These are phyloP conservation scores for Melikaiella ostensackeni DNA, from an alignment of 2,888 invertebrate species.

Conservation along the genomic window DNA sequence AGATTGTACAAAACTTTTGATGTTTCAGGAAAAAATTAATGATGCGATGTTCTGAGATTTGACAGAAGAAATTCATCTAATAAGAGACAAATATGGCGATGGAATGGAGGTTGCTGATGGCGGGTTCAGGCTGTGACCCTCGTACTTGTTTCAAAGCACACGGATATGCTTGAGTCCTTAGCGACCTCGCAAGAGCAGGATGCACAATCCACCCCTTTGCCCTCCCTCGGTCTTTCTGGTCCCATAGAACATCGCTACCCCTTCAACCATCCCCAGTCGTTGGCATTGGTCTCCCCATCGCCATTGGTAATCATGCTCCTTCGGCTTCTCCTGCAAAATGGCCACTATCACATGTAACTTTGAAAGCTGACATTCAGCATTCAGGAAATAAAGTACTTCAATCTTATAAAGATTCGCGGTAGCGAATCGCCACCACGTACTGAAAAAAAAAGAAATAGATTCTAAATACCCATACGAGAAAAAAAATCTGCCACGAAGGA, in stretches of 20 bases:
- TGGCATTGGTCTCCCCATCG: slow-evolving; percentile 13
- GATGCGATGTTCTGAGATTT: not conserved
- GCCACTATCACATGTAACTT: slow-evolving; percentile 52
- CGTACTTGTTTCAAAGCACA: not conserved
- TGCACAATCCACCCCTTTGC: slow-evolving; percentile 4
- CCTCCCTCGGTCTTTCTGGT: not conserved
- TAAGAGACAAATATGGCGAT: not conserved
- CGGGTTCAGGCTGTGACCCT: not conserved
- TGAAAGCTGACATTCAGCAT: not conserved
- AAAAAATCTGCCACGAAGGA: too few species aligned
- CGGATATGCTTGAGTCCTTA: slow-evolving; percentile 17
- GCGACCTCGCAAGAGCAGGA: slow-evolving; percentile 29
- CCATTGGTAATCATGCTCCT: not conserved
- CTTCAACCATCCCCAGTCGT: not conserved
- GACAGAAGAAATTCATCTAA: not conserved
- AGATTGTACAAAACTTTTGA: too few species aligned
- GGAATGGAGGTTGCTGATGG: not conserved
- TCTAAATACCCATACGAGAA: too few species aligned
- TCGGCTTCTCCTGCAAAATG: slow-evolving; percentile 65
- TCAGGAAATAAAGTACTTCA: too few species aligned
- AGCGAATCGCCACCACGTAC: too few species aligned
- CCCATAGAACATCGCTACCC: slow-evolving; percentile 4
- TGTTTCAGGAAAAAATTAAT: not conserved
- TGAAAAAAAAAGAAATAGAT: too few species aligned
- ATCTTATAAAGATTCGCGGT: too few species aligned